These are phyloP conservation scores for Chrysocyon brachyurus DNA, from an alignment of 2,797 vertebrate species.

Conservation along the genomic window DNA sequence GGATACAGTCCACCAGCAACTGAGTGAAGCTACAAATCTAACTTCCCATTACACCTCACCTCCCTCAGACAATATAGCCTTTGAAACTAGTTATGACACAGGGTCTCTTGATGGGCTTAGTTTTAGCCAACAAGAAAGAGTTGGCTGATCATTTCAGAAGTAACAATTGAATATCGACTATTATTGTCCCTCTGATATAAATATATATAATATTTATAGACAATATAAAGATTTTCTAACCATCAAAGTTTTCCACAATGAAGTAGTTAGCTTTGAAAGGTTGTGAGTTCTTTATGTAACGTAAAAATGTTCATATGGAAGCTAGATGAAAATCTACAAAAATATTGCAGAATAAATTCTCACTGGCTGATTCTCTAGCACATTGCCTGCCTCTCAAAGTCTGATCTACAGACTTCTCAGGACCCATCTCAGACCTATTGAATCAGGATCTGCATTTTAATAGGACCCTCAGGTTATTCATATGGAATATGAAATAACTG, in stretches of 20 bases:
- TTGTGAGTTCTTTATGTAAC: not conserved
- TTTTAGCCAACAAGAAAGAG: slow-evolving; percentile 28
- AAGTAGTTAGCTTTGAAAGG: not conserved
- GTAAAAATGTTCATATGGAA: not conserved
- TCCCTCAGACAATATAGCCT: not conserved
- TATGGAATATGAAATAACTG: not conserved
- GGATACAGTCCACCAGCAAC: not conserved
- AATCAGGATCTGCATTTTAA: slow-evolving; percentile 37
- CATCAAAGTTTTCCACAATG: not conserved
- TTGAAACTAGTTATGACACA: not conserved
- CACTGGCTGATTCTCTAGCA: not conserved
- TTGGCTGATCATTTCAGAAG: not conserved
- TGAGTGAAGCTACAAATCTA: not conserved
- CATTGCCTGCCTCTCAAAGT: not conserved
- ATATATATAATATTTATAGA: not conserved
- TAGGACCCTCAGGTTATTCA: not conserved
- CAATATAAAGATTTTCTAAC: slow-evolving; percentile 15
- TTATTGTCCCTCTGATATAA: not conserved
- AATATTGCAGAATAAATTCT: not conserved
- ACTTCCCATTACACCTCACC: not conserved
- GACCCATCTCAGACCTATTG: not conserved
- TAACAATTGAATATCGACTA: not conserved
- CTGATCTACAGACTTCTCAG: not conserved
- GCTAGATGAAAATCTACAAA: slow-evolving; percentile 32
- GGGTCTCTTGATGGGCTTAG: not conserved